Percentiles rank a stretch among this genome's conserved stretches.
These are phyloP conservation scores for Coregonus ussuriensis DNA, from an alignment of 2,797 vertebrate species.

Conservation along the genomic window DNA sequence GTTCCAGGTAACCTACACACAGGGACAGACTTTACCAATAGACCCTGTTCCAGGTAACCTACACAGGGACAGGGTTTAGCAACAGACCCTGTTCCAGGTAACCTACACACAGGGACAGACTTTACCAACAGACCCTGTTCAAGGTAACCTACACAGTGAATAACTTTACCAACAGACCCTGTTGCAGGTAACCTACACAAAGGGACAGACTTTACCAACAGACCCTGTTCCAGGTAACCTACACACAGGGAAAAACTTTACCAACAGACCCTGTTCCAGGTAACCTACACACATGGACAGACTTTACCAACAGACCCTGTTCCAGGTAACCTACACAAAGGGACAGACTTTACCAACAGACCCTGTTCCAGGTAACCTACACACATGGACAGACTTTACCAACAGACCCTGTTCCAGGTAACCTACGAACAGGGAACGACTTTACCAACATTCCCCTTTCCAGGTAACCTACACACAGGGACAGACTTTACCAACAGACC, in stretches of 20 bases:
- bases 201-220: too few species aligned
- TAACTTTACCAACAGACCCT: too few species aligned
- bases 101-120: conserved; percentile 1
- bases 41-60: conserved; percentile 4
- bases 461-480: too few species aligned
- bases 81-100: too few species aligned
- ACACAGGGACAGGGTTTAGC: not conserved
- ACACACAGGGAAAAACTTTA: conserved; percentile 61
- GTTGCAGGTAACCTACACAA: too few species aligned
- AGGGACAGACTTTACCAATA: conserved; percentile 28
- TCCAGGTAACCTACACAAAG: not conserved
- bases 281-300: conserved; percentile 76
- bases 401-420: too few species aligned
- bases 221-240: too few species aligned
- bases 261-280: conserved; percentile 92
- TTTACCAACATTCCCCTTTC: too few species aligned
- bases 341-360: not conserved
- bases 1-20: conserved; percentile 87
- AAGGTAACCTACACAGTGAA: too few species aligned
- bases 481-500: too few species aligned
- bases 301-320: conserved; percentile 18
- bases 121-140: too few species aligned
- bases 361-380: not conserved
- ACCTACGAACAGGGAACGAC: too few species aligned
- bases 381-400: not conserved